Base-by-base conservation (phyloP, 1,140 invertebrate species). In the Dreissena rostriformis region DNA sequence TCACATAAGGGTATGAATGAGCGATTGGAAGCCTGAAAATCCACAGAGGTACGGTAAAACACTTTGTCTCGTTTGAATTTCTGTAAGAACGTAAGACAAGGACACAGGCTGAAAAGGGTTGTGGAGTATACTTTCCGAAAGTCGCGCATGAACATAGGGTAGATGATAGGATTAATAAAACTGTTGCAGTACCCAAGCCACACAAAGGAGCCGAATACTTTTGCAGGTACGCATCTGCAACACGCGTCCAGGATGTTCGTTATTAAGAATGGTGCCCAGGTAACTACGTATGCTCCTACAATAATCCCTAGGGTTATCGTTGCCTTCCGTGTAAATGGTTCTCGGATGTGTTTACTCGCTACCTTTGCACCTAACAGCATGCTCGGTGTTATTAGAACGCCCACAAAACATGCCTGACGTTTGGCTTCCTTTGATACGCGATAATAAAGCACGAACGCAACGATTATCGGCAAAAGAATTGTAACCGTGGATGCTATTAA, bases 261-360 rank as follows among this genome's bases (percentile, higher is more conserved):
- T 92, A 97, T 97, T 94, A 99, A 99, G 94, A 99, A 99, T 4
- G 98, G 98, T 66, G 99, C 96, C 98, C 97, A 99, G 91, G 98
- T 98, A 29, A 98, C 95, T 53, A 99, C 97, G 93, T 99, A 98
- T 0, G 97, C 98, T 24, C 92, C 94, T 0, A 94, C 92, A 71
- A 94, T 92, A 53, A 92, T 89, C 11, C 91, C 92, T 15, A 93
- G 71, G 7, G 91, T 92, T 49, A 91, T 76, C 12, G 92, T 91
- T 12, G 92, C 91, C 74, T 92, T 92, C 39, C 89, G 82, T 15
- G 91, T 91, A 78, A 91, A 91, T 6, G 91, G 90, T 80, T 91
- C 91, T 12, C 90, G 80, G 63, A 91, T 85, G 71, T 86, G 86
- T 82, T 89, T 90, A n/a, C 86, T 81, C 4, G 91, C 80, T 10